Evolutionary conservation across 2,113 vertebrate species (phyloP).

Genomic region (Tor tambroides): DNA sequence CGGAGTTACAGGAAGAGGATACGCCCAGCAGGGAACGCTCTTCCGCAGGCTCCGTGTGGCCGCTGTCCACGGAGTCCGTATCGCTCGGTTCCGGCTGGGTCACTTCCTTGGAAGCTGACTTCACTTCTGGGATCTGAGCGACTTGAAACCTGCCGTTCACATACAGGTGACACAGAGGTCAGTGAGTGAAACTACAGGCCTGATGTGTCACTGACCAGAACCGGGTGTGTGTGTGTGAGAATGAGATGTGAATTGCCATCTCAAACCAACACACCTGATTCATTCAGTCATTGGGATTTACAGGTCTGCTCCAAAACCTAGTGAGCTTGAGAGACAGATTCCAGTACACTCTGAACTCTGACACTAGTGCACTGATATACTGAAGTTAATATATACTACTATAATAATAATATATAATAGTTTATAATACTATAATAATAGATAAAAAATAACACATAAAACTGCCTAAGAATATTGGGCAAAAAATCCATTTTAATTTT

Average conservation of each 20-base stretch:
- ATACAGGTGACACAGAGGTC: not conserved
- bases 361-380: too few relatives aligned
- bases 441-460: not conserved
- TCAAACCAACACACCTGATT: not conserved
- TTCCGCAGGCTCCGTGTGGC: slow-evolving; percentile 60
- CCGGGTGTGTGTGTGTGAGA: not conserved
- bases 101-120: slow-evolving; percentile 64
- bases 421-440: not conserved
- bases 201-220: slow-evolving; percentile 1
- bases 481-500: not conserved
- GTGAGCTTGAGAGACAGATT: not conserved
- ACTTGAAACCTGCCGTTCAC: slow-evolving; percentile 86
- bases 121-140: slow-evolving; percentile 89
- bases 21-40: slow-evolving; percentile 74
- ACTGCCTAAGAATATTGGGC: not conserved
- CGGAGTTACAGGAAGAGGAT: slow-evolving; percentile 62
- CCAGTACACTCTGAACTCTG: too few relatives aligned
- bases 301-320: not conserved
- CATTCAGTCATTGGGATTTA: not conserved
- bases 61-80: slow-evolving; percentile 59
- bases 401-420: not conserved
- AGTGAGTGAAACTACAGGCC: not conserved
- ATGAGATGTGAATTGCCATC: not conserved
- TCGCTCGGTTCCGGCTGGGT: slow-evolving; percentile 59
- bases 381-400: too few relatives aligned